These are phyloP conservation scores for Pterobdella sp. DNA, from an alignment of 2,888 invertebrate species.

Conservation along the genomic window DNA sequence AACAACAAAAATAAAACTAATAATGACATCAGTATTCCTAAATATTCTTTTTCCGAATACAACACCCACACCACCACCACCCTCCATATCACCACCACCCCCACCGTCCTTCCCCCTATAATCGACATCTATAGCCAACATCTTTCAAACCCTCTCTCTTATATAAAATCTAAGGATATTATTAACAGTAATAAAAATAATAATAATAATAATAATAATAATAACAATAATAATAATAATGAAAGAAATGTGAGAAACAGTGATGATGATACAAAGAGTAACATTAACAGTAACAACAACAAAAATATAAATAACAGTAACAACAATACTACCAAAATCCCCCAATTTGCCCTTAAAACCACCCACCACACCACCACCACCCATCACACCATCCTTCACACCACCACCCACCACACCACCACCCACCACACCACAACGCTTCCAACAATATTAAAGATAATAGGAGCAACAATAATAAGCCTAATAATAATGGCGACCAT, in stretches of 20 bases:
- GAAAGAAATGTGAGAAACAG: not conserved
- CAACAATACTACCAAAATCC: not conserved
- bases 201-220: not conserved
- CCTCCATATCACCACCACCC: not conserved
- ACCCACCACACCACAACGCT: not conserved
- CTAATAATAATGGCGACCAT: slow-evolving; percentile 31
- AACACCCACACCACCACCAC: not conserved
- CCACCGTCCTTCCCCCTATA: not conserved
- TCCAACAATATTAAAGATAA: not conserved
- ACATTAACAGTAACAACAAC: not conserved
- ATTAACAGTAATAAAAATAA: not conserved
- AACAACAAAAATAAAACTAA: not conserved
- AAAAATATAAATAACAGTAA: not conserved
- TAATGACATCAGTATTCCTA: not conserved
- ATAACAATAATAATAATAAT: not conserved
- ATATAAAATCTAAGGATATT: not conserved
- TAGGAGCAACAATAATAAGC: not conserved
- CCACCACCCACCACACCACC: not conserved
- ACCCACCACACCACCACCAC: not conserved
- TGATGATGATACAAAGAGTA: not conserved
- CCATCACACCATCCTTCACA: not conserved
- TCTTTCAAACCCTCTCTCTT: not conserved
- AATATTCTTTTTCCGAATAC: not conserved
- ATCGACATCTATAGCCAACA: not conserved
- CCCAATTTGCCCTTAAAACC: not conserved